These are phyloP conservation scores for Poecilia velifera DNA, from an alignment of 2,797 vertebrate genomes.

Conservation along the genomic window DNA sequence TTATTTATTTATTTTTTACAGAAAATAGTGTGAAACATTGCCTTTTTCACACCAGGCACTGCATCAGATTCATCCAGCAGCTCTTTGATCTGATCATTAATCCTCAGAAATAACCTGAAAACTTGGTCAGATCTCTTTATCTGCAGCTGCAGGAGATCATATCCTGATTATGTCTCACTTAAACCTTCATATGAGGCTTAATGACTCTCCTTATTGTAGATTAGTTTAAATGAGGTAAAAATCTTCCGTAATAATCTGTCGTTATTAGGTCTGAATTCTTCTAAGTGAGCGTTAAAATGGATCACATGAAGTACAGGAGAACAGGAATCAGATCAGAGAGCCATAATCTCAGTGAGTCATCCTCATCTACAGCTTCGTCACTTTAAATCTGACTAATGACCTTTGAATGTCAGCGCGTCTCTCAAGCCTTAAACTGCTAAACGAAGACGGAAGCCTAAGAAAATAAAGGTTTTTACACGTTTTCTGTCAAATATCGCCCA, in stretches of 20 bases:
- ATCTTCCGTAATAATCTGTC: constrained; percentile 40
- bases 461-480: neutral
- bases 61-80: constrained; percentile 10
- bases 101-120: neutral
- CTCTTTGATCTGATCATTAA: constrained; percentile 7
- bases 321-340: constrained; percentile 25
- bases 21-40: neutral
- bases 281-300: constrained; percentile 30
- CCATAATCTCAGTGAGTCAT: constrained; percentile 37
- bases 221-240: constrained; percentile 33
- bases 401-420: constrained; percentile 58
- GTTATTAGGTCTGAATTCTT: constrained; percentile 50
- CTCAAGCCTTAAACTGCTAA: neutral
- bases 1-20: neutral
- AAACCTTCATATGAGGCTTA: neutral
- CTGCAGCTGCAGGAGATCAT: neutral
- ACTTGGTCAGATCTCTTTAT: neutral
- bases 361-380: constrained; percentile 18
- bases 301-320: constrained; percentile 38
- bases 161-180: neutral
- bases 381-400: constrained; percentile 50
- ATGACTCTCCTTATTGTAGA: constrained; percentile 2
- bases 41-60: neutral
- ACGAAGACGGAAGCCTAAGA: neutral
- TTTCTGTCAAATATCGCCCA: neutral